Base-by-base conservation (phyloP, 2,113 vertebrate species). In the Tenebrosternarchus preto region DNA sequence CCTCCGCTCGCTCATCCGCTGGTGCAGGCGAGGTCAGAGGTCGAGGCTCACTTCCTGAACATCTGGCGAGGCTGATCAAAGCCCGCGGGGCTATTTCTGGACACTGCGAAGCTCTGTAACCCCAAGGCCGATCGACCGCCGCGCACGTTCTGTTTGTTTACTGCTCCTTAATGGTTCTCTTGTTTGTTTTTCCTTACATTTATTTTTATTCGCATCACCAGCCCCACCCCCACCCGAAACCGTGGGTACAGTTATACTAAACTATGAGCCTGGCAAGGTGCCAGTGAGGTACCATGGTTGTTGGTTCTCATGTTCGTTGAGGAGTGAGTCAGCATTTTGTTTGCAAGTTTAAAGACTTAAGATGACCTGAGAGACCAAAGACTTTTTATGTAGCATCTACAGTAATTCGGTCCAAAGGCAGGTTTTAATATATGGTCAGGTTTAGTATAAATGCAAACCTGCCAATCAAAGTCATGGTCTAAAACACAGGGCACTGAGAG, bases 51-150 rank as follows among this genome's bases (percentile, higher is more conserved):
- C 86, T 90, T 92, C 90, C 92, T 90, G 88, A 88, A 93, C 92
- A 93, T 91, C 91, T 93, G 92, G 83, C 92, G 82, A 71, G 78
- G 36, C 86, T 86, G 86, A 91, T 91, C 90, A 91, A 86, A 89
- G 86, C 87, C 84, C 74, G 77, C 50, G 24, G 78, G 82, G 84
- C 86, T 88, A 91, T 89, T 91, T 88, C 88, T 83, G 87, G 84
- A 85, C 91, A 88, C 88, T 84, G 75, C 80, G 80, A 90, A 81
- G 75, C 81, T 89, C 85, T 61, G 80, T 50, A 89, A 88, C 83
- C 85, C 88, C 25, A 83, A 64, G 87, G 86, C 89, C 87, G 39
- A 77, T 82, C 60, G 68, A 78, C 84, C 85, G 85, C 82, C 81
- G 29, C 85, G 85, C 20, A 74, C 76, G 83, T 81, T 57, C 5